Conservation (phyloP, 2,113 vertebrate species). For the Odocoileus virginianus region DNA sequence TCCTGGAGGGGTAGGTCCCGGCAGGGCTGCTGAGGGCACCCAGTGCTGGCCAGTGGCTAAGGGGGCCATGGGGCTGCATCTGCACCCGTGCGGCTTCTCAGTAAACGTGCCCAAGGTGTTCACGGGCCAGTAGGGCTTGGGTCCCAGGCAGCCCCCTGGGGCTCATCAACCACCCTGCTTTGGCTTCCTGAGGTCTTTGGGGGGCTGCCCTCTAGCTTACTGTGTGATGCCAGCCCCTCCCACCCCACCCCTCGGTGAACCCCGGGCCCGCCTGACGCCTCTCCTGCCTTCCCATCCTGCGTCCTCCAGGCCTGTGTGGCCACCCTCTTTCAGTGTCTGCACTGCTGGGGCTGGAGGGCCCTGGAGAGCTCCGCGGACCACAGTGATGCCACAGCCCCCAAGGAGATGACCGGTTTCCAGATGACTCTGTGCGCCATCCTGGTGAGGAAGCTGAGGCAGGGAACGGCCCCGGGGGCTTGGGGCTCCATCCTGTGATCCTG, state of each 20-base stretch:
- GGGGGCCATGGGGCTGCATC: not conserved
- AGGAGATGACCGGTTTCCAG: conserved; percentile 33
- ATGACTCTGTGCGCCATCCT: conserved; percentile 29
- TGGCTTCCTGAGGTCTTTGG: not conserved
- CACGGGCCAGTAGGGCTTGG: not conserved
- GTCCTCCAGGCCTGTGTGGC: conserved; percentile 33
- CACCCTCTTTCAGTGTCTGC: conserved; percentile 56
- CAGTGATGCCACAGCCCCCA: not conserved
- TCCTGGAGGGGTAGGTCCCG: not conserved
- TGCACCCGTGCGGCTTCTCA: not conserved
- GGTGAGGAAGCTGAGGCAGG: not conserved
- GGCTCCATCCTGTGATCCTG: not conserved
- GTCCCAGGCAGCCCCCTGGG: not conserved
- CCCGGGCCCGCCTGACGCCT: accelerated
- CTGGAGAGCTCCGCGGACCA: not conserved
- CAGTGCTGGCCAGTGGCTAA: not conserved
- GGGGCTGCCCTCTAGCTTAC: not conserved
- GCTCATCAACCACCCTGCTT: not conserved
- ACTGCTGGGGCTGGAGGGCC: conserved; percentile 61
- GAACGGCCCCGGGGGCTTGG: not conserved
- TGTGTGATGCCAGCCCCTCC: accelerated
- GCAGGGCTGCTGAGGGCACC: not conserved
- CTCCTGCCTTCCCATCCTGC: not conserved
- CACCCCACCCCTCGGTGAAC: accelerated
- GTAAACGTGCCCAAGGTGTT: too few relatives aligned